phyloP scores from a whole-genome alignment of 2,797 vertebrate genomes.

The Melanotaenia parkinsoni region DNA sequence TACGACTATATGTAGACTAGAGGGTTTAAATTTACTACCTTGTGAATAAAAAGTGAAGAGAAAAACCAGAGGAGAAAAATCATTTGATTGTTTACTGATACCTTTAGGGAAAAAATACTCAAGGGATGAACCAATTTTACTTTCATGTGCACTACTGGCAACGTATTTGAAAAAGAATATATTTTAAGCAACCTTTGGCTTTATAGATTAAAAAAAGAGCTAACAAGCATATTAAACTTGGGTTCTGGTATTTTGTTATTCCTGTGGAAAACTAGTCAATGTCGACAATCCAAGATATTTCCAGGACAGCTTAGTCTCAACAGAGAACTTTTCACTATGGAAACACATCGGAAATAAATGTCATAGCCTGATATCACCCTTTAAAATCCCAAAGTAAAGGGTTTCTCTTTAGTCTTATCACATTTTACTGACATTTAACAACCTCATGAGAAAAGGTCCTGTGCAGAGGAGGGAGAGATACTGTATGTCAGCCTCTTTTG shows the following conservation, averaged over 20 bases:
- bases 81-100: slow-evolving; percentile 26
- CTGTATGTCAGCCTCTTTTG: slow-evolving; percentile 5
- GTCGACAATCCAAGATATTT: slow-evolving; percentile 13
- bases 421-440: slow-evolving; percentile 47
- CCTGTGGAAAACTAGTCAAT: slow-evolving; percentile 1
- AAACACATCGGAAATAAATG: slow-evolving; percentile 31
- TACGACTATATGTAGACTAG: not conserved
- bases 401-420: slow-evolving; percentile 22
- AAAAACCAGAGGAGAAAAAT: not conserved
- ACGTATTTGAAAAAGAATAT: not conserved
- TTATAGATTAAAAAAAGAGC: not conserved
- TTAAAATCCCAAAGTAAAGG: slow-evolving; percentile 32
- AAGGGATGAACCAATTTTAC: not conserved
- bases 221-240: not conserved
- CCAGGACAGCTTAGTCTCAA: slow-evolving; percentile 8
- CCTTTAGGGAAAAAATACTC: slow-evolving; percentile 3
- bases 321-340: slow-evolving; percentile 14
- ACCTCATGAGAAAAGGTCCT: slow-evolving; percentile 13
- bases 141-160: not conserved
- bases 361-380: slow-evolving; percentile 31
- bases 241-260: not conserved
- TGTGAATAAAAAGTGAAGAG: slow-evolving; percentile 12
- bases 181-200: slow-evolving; percentile 6
- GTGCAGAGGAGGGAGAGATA: slow-evolving; percentile 5
- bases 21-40: slow-evolving; percentile 6